phyloP scores from a whole-genome alignment of 2,888 invertebrate species.

The Apotomis betuletana region DNA sequence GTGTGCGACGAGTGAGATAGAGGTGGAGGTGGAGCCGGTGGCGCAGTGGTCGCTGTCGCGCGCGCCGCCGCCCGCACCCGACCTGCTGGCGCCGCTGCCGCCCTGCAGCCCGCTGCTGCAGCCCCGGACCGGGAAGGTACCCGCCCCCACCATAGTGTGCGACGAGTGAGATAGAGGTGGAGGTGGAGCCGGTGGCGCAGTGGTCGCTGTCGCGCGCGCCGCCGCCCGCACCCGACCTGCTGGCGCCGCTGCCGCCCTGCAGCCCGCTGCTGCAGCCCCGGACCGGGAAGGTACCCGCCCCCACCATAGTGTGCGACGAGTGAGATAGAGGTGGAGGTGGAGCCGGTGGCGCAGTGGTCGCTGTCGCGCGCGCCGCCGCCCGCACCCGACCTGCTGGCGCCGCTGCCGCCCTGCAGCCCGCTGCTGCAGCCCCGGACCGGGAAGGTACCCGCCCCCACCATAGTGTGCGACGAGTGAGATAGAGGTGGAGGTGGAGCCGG shows the following conservation, averaged over 20 bases:
- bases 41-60: constrained; percentile 95
- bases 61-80: constrained; percentile 82
- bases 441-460: constrained; percentile 48
- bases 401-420: constrained; percentile 88
- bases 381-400: constrained; percentile 88
- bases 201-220: constrained; percentile 91
- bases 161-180: constrained; percentile 94
- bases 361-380: constrained; percentile 86
- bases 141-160: constrained; percentile 74
- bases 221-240: constrained; percentile 85
- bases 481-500: constrained; percentile 92
- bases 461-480: constrained; percentile 92
- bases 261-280: constrained; percentile 84
- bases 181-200: constrained; percentile 93
- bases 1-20: constrained; percentile 93
- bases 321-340: constrained; percentile 93
- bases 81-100: constrained; percentile 90
- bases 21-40: constrained; percentile 92
- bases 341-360: constrained; percentile 95
- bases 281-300: constrained; percentile 52
- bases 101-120: constrained; percentile 86
- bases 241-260: constrained; percentile 89
- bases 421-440: constrained; percentile 70
- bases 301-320: constrained; percentile 87
- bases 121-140: constrained; percentile 58